Conservation (phyloP, 2,113 vertebrate genomes). For the Phycodurus eques region DNA sequence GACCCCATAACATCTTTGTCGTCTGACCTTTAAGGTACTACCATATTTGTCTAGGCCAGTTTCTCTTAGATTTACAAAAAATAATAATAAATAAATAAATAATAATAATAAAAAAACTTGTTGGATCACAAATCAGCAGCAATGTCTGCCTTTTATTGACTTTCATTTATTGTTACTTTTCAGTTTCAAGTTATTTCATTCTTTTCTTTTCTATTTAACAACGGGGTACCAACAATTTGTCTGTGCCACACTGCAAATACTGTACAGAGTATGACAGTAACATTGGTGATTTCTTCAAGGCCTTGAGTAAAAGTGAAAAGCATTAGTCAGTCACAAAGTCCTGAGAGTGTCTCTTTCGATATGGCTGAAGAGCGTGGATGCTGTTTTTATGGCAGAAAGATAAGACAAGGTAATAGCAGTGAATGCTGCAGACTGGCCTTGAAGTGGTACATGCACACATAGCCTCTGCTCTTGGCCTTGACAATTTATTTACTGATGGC, state of each 20-base stretch:
- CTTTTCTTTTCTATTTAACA: no score
- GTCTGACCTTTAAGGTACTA: no score
- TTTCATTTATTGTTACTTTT: no score
- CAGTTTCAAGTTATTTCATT: no score
- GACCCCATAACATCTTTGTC: no score
- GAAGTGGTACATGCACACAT: conserved; percentile 8
- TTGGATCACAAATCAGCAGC: no score
- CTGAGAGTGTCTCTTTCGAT: not conserved
- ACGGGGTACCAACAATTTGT: not conserved
- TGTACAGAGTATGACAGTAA: not conserved
- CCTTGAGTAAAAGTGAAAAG: conserved; percentile 24
- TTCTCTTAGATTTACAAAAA: no score
- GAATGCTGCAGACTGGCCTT: conserved; percentile 38
- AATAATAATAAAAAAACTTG: no score
- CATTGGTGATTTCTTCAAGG: conserved; percentile 3
- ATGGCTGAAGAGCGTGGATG: not conserved
- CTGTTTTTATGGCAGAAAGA: conserved; percentile 16
- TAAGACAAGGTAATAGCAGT: conserved; percentile 12
- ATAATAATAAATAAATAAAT: no score
- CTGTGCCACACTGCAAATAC: not conserved
- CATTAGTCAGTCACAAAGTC: not conserved
- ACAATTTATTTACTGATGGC: conserved; percentile 22
- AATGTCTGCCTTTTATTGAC: no score
- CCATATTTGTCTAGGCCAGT: no score
- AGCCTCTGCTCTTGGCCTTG: conserved; percentile 51